Percentiles rank a stretch among this genome's conserved stretches.
phyloP scores from a whole-genome alignment of 2,113 vertebrate genomes.

The Epinephelus lanceolatus region DNA sequence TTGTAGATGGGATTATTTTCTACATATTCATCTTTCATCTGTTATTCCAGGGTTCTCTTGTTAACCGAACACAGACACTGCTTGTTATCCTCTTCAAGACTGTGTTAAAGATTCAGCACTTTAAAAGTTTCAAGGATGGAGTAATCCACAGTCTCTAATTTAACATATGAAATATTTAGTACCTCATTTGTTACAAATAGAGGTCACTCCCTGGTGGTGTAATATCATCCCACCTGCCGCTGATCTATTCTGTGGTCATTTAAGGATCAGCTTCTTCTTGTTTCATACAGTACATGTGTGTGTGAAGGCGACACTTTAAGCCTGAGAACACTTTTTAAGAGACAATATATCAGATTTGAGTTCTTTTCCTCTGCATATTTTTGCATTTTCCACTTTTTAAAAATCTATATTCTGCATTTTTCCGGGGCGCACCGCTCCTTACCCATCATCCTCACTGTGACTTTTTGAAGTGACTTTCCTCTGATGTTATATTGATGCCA shows the following conservation, averaged over 20 bases:
- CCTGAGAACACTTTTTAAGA: background rate
- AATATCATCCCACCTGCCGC: background rate
- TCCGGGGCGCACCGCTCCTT: constrained; percentile 9
- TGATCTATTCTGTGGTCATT: background rate
- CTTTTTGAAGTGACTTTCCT: constrained; percentile 67
- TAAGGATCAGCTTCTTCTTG: background rate
- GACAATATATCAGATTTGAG: background rate
- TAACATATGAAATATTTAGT: background rate
- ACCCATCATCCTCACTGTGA: constrained; percentile 55
- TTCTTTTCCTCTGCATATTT: background rate
- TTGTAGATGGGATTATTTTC: background rate
- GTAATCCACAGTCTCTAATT: background rate
- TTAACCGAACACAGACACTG: background rate
- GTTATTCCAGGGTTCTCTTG: background rate
- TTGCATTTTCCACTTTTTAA: background rate
- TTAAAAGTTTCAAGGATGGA: background rate
- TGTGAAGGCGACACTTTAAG: background rate
- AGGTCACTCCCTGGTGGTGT: background rate
- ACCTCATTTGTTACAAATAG: background rate
- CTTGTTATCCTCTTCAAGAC: background rate
- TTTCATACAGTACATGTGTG: background rate
- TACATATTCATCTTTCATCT: background rate
- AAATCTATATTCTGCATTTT: background rate
- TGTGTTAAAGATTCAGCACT: background rate
- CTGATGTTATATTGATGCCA: constrained; percentile 73